phyloP scores from a whole-genome alignment of 2,113 vertebrate species.

The Candoia aspera region DNA sequence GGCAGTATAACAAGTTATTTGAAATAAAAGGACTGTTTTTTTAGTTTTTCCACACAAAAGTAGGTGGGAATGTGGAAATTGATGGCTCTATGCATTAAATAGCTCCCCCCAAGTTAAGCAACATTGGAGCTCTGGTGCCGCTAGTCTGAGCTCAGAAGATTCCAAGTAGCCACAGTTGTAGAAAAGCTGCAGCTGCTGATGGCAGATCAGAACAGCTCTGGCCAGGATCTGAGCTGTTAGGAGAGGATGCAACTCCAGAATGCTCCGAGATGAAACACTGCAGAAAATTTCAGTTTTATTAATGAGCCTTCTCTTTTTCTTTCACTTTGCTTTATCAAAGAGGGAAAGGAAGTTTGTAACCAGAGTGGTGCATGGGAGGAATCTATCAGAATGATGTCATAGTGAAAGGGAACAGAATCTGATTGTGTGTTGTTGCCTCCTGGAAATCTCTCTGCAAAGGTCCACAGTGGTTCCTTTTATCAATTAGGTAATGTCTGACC shows the following conservation, averaged over 20 bases:
- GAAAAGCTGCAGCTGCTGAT: slow-evolving; percentile 50
- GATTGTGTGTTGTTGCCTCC: slow-evolving; percentile 61
- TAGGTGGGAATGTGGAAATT: neutral
- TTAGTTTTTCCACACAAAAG: neutral
- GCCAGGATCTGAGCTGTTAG: neutral
- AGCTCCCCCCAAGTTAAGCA: neutral
- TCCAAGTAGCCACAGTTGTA: slow-evolving; percentile 6
- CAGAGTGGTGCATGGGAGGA: slow-evolving; percentile 67
- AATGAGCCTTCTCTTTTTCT: slow-evolving; percentile 42
- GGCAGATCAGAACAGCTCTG: neutral
- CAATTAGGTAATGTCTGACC: slow-evolving; percentile 82
- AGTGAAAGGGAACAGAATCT: slow-evolving; percentile 69
- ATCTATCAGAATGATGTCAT: slow-evolving; percentile 74
- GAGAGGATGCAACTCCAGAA: neutral
- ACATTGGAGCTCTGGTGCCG: slow-evolving; percentile 28
- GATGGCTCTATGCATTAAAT: neutral
- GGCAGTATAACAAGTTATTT: neutral
- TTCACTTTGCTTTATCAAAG: slow-evolving; percentile 68
- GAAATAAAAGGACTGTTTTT: neutral
- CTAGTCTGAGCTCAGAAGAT: slow-evolving; percentile 38
- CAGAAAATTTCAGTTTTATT: slow-evolving; percentile 30
- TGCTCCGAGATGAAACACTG: slow-evolving; percentile 21
- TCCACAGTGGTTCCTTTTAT: slow-evolving; percentile 65
- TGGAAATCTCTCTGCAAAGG: slow-evolving; percentile 57
- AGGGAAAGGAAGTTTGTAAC: slow-evolving; percentile 72